Base-by-base conservation (phyloP, 1,140 invertebrate species). In the Zaprionus vittiger region DNA sequence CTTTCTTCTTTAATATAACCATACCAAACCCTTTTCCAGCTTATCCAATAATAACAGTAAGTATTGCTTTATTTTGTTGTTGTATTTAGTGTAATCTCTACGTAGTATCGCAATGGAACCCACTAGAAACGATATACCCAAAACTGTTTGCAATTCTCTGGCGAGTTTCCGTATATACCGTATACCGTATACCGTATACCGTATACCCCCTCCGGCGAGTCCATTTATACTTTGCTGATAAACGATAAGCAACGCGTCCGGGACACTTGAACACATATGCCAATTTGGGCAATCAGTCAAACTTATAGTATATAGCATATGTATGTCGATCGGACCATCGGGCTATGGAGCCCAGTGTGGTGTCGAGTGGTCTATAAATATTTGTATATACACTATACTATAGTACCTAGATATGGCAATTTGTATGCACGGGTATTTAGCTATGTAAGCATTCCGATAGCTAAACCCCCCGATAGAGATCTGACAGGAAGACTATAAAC, bases 231-330 rank as follows among this genome's bases (percentile, higher is more conserved):
- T 38, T 24, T 49, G 34, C 68, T 64, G 61, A 72, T 76, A 65
- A 76, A 26, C 65, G 61, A 72, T 76, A 72, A 76, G 73, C 73
- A 22, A 71, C 55, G 37, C 73, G 55, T 76, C 44, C 68, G 68
- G 73, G 61, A 52, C 61, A 64, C 73, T 75, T 75, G 67, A 75
- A 71, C 60, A 71, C 60, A 64, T 75, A 64, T 71, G 60, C 73
- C 73, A 59, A 64, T 75, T 75, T 75, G 73, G 54, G 73, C 60
- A 75, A 76, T 76, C 68, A 65, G 37, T 59, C 61, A 61, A 61
- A 31, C 38, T 34, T 56, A 28, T 55, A 24, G 31, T 14, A 17
- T 59, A 26, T 49, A 11, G 9, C 9, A 11, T 34, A 34, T 11
- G 2, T 11, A 41, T 66, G 63, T 75, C 61, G 60, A 75, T 75